Percentiles rank a stretch among this genome's conserved stretches.
These are phyloP conservation scores for Triplophysa yarkandensis DNA, from an alignment of 2,797 vertebrate genomes.

Conservation along the genomic window DNA sequence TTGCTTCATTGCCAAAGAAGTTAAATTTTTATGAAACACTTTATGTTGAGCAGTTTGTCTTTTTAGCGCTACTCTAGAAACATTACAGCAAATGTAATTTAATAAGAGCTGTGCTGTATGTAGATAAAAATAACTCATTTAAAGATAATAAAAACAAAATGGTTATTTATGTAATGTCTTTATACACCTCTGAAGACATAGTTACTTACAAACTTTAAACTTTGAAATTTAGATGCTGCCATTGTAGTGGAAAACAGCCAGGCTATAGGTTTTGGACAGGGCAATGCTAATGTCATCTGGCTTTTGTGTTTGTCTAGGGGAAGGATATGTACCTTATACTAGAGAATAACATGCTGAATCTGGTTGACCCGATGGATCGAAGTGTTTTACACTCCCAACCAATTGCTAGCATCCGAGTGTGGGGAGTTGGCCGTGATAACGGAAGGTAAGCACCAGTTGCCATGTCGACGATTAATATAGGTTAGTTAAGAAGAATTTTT, in stretches of 20 bases:
- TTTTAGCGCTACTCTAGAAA: no score
- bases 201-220: no score
- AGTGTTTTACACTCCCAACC: slow-evolving; percentile 93
- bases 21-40: no score
- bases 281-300: neutral
- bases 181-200: no score
- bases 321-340: slow-evolving; percentile 97
- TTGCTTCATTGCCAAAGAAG: no score
- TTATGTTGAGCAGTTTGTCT: no score
- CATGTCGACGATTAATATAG: neutral
- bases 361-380: slow-evolving; percentile 96
- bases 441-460: slow-evolving; percentile 84
- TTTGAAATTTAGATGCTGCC: neutral
- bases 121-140: no score
- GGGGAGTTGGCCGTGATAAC: slow-evolving; percentile 97
- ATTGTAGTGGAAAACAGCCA: neutral
- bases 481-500: neutral
- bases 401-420: slow-evolving; percentile 96
- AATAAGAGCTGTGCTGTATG: no score
- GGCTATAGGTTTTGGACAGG: neutral
- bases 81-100: no score
- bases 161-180: no score
- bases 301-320: slow-evolving; percentile 72
- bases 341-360: slow-evolving; percentile 95
- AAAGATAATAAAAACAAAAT: no score